Evolutionary conservation across 2,797 vertebrate species (phyloP).

Genomic region (Sternarchorhynchus goeldii): DNA sequence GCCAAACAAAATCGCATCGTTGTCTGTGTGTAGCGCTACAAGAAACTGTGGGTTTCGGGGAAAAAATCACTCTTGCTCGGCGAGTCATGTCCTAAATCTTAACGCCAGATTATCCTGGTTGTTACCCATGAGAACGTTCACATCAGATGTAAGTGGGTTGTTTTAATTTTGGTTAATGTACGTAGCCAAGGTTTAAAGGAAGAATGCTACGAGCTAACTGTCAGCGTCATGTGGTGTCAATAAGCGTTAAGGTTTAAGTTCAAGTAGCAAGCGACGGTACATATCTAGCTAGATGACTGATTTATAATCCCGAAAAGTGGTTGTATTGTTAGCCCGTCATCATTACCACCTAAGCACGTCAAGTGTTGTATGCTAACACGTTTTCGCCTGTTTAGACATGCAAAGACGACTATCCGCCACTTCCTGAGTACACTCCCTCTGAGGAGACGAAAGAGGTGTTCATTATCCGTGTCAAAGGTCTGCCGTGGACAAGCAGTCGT

Average conservation of each 20-base stretch:
- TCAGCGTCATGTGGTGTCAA: too few relatives aligned
- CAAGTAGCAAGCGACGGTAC: too few relatives aligned
- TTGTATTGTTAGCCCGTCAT: too few relatives aligned
- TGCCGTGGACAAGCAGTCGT: conserved; percentile 84
- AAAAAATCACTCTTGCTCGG: conserved; percentile 15
- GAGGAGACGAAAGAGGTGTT: conserved; percentile 73
- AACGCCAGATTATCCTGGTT: conserved; percentile 17
- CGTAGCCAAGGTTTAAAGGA: too few relatives aligned
- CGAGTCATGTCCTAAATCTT: background rate
- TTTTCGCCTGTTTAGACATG: conserved; percentile 57
- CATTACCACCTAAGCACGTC: too few relatives aligned
- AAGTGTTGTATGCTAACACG: background rate
- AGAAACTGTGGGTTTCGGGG: background rate
- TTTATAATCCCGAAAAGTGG: too few relatives aligned
- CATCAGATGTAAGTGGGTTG: conserved; percentile 42
- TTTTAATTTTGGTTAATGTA: background rate
- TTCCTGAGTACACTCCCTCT: conserved; percentile 71
- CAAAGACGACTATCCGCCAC: conserved; percentile 74
- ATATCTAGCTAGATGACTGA: too few relatives aligned
- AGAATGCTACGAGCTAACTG: too few relatives aligned
- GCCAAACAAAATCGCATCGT: background rate
- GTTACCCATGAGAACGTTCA: conserved; percentile 26
- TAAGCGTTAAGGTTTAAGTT: too few relatives aligned
- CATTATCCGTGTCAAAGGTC: conserved; percentile 84
- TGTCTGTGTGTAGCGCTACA: background rate